Evolutionary conservation across 2,113 vertebrate genomes (phyloP).

Genomic region (Ptilonorhynchus violaceus): DNA sequence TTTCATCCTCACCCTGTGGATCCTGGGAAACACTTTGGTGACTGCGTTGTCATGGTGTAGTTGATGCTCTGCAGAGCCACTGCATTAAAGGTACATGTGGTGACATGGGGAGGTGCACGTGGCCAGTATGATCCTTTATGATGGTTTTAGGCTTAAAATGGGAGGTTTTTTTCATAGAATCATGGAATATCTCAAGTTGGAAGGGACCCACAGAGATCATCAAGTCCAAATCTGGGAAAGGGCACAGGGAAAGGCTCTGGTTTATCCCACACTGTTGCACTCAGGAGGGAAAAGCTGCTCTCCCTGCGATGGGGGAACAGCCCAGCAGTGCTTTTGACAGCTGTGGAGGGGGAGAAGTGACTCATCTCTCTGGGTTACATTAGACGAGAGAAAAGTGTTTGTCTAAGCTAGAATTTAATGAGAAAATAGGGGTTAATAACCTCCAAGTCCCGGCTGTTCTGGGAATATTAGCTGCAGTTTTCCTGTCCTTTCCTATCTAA

Average conservation of each 20-base stretch:
- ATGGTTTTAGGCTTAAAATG: not conserved
- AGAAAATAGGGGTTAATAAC: conserved; percentile 18
- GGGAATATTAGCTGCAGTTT: not conserved
- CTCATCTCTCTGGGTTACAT: not conserved
- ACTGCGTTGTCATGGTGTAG: fast-evolving
- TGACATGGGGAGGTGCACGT: not conserved
- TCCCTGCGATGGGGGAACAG: not conserved
- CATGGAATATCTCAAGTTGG: not conserved
- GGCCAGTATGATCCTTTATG: not conserved
- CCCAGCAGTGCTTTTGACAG: not conserved
- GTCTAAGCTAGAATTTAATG: conserved; percentile 5
- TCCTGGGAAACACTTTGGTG: not conserved
- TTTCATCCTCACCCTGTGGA: not conserved
- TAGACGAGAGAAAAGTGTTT: not conserved
- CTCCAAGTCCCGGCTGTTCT: not conserved
- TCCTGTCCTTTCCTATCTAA: not conserved
- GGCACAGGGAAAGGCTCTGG: not conserved
- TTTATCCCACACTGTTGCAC: not conserved
- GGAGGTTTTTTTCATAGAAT: not conserved
- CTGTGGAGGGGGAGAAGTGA: not conserved
- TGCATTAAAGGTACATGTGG: not conserved
- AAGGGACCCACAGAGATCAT: not conserved
- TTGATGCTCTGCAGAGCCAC: not conserved
- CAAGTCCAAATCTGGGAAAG: not conserved
- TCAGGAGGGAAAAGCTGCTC: not conserved